Percentiles rank a stretch among this genome's conserved stretches.
Conservation (phyloP, 2,113 vertebrate species). For the Triplophysa dalaica region DNA sequence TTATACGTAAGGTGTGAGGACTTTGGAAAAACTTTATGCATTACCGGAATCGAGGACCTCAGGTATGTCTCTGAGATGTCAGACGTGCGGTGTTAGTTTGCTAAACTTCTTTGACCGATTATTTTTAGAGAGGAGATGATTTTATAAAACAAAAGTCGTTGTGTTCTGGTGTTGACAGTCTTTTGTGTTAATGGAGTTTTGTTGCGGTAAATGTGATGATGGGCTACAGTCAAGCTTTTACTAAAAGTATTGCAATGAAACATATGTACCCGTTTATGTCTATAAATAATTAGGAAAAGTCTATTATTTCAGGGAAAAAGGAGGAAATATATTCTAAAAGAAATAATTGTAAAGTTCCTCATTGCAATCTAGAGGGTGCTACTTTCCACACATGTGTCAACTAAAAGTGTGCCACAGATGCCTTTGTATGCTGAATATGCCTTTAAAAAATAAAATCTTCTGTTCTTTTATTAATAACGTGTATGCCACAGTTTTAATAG, state of each 20-base stretch:
- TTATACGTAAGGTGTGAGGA: slow-evolving; percentile 53
- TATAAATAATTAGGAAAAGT: too few relatives aligned
- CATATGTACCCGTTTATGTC: background rate
- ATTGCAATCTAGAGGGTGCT: background rate
- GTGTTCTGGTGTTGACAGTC: background rate
- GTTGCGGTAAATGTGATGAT: background rate
- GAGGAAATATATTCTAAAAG: background rate
- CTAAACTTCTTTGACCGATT: background rate
- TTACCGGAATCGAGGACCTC: slow-evolving; percentile 48
- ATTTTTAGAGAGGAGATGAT: background rate
- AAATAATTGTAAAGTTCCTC: background rate
- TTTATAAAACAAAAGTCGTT: background rate
- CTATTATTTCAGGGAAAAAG: background rate
- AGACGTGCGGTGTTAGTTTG: slow-evolving; percentile 9
- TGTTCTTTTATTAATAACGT: background rate
- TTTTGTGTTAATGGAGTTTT: background rate
- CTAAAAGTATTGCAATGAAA: background rate
- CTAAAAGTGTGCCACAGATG: background rate
- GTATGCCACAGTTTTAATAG: too few relatives aligned
- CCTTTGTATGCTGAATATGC: background rate
- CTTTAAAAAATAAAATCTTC: background rate
- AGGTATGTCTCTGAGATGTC: slow-evolving; percentile 57
- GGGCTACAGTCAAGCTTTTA: background rate
- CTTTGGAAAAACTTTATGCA: slow-evolving; percentile 36
- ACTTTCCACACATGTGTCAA: background rate